Base-by-base conservation (phyloP, 1,140 invertebrate species). In the Bombus waltoni region DNA sequence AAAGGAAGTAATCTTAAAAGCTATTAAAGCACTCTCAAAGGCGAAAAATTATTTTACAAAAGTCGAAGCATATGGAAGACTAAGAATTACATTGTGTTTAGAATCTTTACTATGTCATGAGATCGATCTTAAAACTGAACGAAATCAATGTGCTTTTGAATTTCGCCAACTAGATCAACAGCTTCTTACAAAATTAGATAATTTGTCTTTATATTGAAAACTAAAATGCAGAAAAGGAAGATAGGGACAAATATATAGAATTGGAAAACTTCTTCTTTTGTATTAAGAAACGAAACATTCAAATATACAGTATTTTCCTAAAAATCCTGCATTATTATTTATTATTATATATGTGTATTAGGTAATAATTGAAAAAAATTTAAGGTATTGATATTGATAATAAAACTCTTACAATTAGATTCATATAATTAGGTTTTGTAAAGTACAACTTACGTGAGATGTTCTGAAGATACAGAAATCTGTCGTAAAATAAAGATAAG, bases 121-220 rank as follows among this genome's bases (percentile, higher is more conserved):
- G 83, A 95, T 98, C 8, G 96, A 96, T 44, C 96, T 96, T 87
- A 95, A 96, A 38, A 94, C 93, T 38, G 96, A 97, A 88, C 95
- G 97, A 85, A 98, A 98, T 93, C 97, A 97, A 85, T 97, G 96
- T 91, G 96, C 97, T 0, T 96, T 96, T 87, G 97, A 97, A 93
- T 98, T 97, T 88, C 95, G 96, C 59, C 96, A 97, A 83, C 93
- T 97, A 2, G 96, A 97, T 93, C 96, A 96, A 90, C 96, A 97
- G 90, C 96, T 96, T 93, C 95, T 96, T 15, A 95, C 94, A 1
- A 95, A 95, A 90, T 77, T 87, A 18, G 87, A 91, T 66, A 88
- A 91, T 40, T 86, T 92, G 53, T 91, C 89, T 82, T 90, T 94
- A 38, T 94, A 93, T 87, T 94, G 74, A 83, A 85, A 47, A 38